Base-by-base conservation (phyloP, 2,113 vertebrate species). In the Corythaixoides concolor region DNA sequence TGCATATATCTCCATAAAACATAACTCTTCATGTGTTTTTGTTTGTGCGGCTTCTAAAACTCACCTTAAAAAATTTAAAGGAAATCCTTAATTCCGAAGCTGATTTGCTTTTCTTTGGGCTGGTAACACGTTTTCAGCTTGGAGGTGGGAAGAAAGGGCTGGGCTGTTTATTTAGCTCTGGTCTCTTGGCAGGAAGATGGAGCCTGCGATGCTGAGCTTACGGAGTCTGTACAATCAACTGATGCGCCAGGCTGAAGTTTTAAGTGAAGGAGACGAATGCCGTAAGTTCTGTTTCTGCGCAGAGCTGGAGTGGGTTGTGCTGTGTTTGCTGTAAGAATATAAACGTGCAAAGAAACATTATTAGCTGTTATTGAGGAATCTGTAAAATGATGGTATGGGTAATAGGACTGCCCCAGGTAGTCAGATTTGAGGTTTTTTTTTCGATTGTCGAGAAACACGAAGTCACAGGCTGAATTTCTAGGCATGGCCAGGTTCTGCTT, bases 251-350 rank as follows among this genome's bases (percentile, higher is more conserved):
- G 97, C 98, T 45, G 99, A 99, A 64, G 79, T 98, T 37, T 98
- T 99, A 77, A 99, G 97, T 60, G 99, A 99, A 81, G 98, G 98
- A 53, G 97, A 98, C 41, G 99, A 99, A 86, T 98, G 95, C 74
- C 98, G 99, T 99, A 97, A 99, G 99, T 99, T 92, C 85, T 88
- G 28, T 5, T 20, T 12, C 59, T 50, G 28, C 6, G 10, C 28
- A 27, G 9, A 19, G 53, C 53, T 41, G 63, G 12, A 35, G 28
- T 2, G 52, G 32, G 11, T 18, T 33, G 58, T 39, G 52, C n/a
- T 59, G 30, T 13, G 28, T 58, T 32, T 67, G 56, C 76, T 55
- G 8, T 22, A 20, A 35, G n/a, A 27, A 8, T 3, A 10, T 8
- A 56, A 63, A 35, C 23, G 3, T 5, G 17, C 24, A 23, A 50